Evolutionary conservation across 2,797 vertebrate genomes (phyloP).

Genomic region (Mareca penelope): DNA sequence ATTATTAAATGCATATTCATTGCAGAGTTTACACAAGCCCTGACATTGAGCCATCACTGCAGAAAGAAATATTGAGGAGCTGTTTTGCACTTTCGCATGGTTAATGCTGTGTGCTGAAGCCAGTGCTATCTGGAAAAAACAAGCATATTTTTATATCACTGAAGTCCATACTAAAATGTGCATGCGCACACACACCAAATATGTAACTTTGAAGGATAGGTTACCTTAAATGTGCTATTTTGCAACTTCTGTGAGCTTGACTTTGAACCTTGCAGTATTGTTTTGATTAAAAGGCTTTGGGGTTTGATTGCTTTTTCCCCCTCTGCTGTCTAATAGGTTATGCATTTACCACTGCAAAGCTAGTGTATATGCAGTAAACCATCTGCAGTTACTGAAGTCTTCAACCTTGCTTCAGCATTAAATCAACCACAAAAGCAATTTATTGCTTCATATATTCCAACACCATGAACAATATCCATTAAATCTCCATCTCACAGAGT

Average conservation of each 20-base stretch:
- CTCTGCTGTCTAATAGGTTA: slow-evolving; percentile 6
- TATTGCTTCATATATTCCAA: slow-evolving; percentile 62
- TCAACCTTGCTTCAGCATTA: slow-evolving; percentile 45
- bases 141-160: not conserved
- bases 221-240: not conserved
- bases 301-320: not conserved
- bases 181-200: not conserved
- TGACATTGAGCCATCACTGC: not conserved
- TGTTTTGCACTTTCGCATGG: not conserved
- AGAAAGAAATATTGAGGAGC: not conserved
- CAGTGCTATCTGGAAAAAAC: not conserved
- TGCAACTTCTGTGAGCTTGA: not conserved
- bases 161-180: not conserved
- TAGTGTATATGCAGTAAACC: slow-evolving; percentile 54
- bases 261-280: not conserved
- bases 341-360: slow-evolving; percentile 27
- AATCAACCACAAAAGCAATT: slow-evolving; percentile 58
- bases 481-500: slow-evolving; percentile 40
- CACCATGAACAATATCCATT: slow-evolving; percentile 59
- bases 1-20: slow-evolving; percentile 43
- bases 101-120: not conserved
- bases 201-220: not conserved
- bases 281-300: slow-evolving; percentile 18
- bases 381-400: slow-evolving; percentile 18
- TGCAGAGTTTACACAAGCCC: not conserved